A percentile compares a stretch with the other conserved stretches of the same genome.
These are phyloP conservation scores for Condylostylus longicornis DNA, from an alignment of 1,140 invertebrate species.

Conservation along the genomic window DNA sequence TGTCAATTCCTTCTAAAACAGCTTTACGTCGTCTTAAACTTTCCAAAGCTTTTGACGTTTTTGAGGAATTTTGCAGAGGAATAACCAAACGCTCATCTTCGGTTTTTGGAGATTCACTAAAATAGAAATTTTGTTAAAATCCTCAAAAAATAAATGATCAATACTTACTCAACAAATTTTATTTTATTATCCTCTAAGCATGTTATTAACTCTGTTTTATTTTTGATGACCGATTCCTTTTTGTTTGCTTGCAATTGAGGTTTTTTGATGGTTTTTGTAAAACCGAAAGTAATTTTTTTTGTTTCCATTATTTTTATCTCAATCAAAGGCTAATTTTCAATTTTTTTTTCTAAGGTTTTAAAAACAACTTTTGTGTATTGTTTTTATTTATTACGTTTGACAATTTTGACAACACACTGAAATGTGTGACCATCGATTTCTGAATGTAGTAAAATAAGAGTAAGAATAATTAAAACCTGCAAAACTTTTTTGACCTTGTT, in stretches of 20 bases:
- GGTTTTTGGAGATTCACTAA: conserved; percentile 23
- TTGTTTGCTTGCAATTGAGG: conserved; percentile 33
- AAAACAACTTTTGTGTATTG: conserved; percentile 15
- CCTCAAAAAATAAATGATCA: conserved; percentile 6
- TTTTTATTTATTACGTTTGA: not conserved
- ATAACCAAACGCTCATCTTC: conserved; percentile 42
- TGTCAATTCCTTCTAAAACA: conserved; percentile 17
- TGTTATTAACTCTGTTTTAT: conserved; percentile 49
- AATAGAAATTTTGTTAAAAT: conserved; percentile 1
- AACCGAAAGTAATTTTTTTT: conserved; percentile 65
- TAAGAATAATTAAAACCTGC: too few relatives aligned
- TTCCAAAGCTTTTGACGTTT: conserved; percentile 37
- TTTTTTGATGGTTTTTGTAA: conserved; percentile 53
- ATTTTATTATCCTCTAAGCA: conserved; percentile 59
- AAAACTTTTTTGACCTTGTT: too few relatives aligned
- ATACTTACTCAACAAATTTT: conserved; percentile 49
- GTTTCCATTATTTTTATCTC: conserved; percentile 26
- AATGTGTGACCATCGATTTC: too few relatives aligned
- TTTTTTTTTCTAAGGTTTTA: too few relatives aligned
- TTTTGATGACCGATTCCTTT: conserved; percentile 32
- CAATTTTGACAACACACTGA: too few relatives aligned
- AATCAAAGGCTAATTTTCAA: too few relatives aligned
- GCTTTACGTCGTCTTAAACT: conserved; percentile 24
- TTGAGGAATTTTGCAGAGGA: conserved; percentile 39
- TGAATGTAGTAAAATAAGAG: too few relatives aligned